Percentiles rank a stretch among this genome's conserved stretches.
Evolutionary conservation across 2,888 invertebrate genomes (phyloP).

Genomic region (Spilarctia lutea): DNA sequence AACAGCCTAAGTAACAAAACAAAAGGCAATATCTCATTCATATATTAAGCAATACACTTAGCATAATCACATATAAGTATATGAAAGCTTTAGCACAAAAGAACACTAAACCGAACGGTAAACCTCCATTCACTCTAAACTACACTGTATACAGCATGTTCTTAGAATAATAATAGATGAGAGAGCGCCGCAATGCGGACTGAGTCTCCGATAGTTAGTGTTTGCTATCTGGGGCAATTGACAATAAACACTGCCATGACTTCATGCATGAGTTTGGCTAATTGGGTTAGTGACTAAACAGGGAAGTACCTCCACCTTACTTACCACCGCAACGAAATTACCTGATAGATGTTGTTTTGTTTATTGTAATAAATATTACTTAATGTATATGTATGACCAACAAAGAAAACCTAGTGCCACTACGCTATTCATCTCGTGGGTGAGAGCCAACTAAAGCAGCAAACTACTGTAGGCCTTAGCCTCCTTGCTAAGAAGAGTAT

Average conservation of each 20-base stretch:
- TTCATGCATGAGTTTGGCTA: slow-evolving; percentile 41
- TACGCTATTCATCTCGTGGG: too few species aligned
- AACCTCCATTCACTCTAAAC: slow-evolving; percentile 4
- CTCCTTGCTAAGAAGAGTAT: too few species aligned
- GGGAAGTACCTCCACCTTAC: background rate
- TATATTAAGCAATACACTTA: slow-evolving; percentile 1
- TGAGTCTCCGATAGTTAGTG: slow-evolving; percentile 55
- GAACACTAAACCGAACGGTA: slow-evolving; percentile 7
- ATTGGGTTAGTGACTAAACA: slow-evolving; percentile 11
- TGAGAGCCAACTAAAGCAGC: too few species aligned
- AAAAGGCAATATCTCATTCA: background rate
- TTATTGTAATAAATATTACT: too few species aligned
- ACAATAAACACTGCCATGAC: slow-evolving; percentile 66
- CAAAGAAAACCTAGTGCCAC: too few species aligned
- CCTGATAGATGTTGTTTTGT: too few species aligned
- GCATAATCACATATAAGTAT: slow-evolving; percentile 6
- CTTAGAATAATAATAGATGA: slow-evolving; percentile 24
- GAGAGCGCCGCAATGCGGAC: slow-evolving; percentile 21
- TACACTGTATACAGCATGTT: slow-evolving; percentile 3
- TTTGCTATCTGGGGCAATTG: slow-evolving; percentile 69
- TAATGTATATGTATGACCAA: too few species aligned
- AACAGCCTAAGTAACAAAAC: background rate
- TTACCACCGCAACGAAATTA: too few species aligned
- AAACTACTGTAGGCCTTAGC: too few species aligned
- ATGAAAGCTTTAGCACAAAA: background rate